Base-by-base conservation (phyloP, 2,888 invertebrate species). In the Mythimna pallens region DNA sequence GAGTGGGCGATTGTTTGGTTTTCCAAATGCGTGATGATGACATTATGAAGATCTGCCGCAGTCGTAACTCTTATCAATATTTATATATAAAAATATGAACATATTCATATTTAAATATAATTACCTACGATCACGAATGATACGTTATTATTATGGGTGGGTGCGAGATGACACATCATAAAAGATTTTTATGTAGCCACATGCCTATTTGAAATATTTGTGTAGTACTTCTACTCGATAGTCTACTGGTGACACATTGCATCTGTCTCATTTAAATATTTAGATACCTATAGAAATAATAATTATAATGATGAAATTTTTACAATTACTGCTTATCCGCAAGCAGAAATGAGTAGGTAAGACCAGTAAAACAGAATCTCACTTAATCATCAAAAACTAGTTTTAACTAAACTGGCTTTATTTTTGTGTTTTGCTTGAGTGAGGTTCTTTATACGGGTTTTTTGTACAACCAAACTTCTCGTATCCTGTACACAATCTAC, bases 11-110 rank as follows among this genome's bases (percentile, higher is more conserved):
- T 40, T 66, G 55, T 70, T 58, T 54, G 47, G 47, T 54, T 58
- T 66, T 58, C 62, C 36, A 58, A 70, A 71, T 77, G 20, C 40
- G 63, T 57, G 52, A 62, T 70, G 57, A 17, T 70, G 57, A 17
- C 22, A 65, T 63, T 58, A 69, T 52, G 52, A 47, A 77, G 40
- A 65, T n/a, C 65, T 63, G 34, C 25, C 10, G 30, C 47, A 58
- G 10, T 65, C 50, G n/a, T 63, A 75, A 73, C 25, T 66, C 61
- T 78, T 66, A 72, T 54, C 66, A 66, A 64, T 12, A 12, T 65
- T 63, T 71, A 36, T 61, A 52, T 76, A 58, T 63, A 52, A 52
- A 67, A 40, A 47, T 61, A 25, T 30, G 30, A 65, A 22, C 12
- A 20, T 20, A 52, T 54, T 34, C n/a, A 40, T 59, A 69, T 61